Conservation (phyloP, 2,113 vertebrate genomes). For the Isurus oxyrinchus region DNA sequence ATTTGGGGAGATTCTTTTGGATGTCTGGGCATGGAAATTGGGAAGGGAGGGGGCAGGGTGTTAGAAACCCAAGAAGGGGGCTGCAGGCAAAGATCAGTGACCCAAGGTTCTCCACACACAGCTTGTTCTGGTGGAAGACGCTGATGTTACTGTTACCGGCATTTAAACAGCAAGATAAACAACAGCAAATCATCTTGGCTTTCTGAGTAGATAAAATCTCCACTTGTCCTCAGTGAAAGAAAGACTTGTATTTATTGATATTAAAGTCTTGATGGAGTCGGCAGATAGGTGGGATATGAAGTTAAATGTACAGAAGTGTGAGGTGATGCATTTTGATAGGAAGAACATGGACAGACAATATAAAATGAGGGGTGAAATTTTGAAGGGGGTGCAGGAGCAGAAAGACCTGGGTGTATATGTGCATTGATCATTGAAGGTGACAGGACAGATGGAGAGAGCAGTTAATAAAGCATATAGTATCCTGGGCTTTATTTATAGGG, state of each 20-base stretch:
- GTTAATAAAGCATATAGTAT: too few species aligned
- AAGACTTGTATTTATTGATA: neutral
- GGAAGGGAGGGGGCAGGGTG: neutral
- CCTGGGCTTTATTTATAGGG: too few species aligned
- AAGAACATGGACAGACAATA: too few species aligned
- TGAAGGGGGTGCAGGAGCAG: too few species aligned
- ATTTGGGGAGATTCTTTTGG: neutral
- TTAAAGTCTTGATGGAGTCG: too few species aligned
- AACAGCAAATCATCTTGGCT: neutral
- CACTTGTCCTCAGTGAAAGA: neutral
- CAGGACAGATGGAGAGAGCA: too few species aligned
- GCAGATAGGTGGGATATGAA: too few species aligned
- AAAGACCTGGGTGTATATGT: too few species aligned
- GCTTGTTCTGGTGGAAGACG: neutral
- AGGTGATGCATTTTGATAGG: too few species aligned
- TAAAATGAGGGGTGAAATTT: too few species aligned
- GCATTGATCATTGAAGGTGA: too few species aligned
- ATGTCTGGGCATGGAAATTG: neutral
- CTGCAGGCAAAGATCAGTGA: neutral
- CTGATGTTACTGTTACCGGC: neutral
- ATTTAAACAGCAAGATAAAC: neutral
- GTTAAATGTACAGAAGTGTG: too few species aligned
- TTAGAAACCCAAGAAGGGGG: neutral
- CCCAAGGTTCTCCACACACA: neutral
- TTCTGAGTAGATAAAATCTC: neutral